Conservation (phyloP, 2,888 invertebrate genomes). For the Cactoblastis cactorum region DNA sequence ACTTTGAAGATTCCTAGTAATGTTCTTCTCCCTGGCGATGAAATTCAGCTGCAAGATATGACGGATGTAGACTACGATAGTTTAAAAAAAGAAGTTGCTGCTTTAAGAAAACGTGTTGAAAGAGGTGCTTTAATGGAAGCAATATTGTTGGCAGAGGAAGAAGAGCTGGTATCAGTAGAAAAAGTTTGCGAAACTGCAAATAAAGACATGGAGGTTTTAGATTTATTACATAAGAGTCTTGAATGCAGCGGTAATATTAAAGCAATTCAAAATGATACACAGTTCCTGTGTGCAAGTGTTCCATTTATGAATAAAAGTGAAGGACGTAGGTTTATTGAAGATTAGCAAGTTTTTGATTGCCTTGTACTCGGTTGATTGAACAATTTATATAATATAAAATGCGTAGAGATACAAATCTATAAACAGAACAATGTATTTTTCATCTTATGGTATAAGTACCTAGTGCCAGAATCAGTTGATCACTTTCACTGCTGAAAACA, state of each 20-base stretch:
- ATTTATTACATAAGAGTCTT: slow-evolving; percentile 46
- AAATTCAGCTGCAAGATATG: slow-evolving; percentile 53
- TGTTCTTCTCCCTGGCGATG: slow-evolving; percentile 61
- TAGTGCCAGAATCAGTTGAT: too few relatives aligned
- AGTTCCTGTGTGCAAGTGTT: slow-evolving; percentile 53
- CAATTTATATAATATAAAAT: too few relatives aligned
- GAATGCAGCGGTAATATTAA: slow-evolving; percentile 40
- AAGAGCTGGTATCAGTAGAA: slow-evolving; percentile 55
- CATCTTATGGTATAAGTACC: too few relatives aligned
- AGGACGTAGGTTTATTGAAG: slow-evolving; percentile 28
- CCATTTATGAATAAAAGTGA: slow-evolving; percentile 42
- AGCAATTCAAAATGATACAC: slow-evolving; percentile 43
- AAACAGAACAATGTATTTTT: too few relatives aligned
- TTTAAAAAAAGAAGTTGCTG: slow-evolving; percentile 55
- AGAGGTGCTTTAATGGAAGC: slow-evolving; percentile 64
- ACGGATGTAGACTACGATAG: slow-evolving; percentile 55
- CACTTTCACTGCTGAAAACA: too few relatives aligned
- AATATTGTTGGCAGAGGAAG: slow-evolving; percentile 55
- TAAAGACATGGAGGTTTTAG: slow-evolving; percentile 61
- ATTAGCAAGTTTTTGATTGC: slow-evolving; percentile 15
- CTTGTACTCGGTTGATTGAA: background rate
- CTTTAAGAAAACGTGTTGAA: slow-evolving; percentile 53
- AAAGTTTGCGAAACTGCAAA: slow-evolving; percentile 61
- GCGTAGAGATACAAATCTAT: too few relatives aligned
- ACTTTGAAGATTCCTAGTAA: slow-evolving; percentile 58